Evolutionary conservation across 2,797 vertebrate species (phyloP).

Genomic region (Parauchenoglanis ngamensis): DNA sequence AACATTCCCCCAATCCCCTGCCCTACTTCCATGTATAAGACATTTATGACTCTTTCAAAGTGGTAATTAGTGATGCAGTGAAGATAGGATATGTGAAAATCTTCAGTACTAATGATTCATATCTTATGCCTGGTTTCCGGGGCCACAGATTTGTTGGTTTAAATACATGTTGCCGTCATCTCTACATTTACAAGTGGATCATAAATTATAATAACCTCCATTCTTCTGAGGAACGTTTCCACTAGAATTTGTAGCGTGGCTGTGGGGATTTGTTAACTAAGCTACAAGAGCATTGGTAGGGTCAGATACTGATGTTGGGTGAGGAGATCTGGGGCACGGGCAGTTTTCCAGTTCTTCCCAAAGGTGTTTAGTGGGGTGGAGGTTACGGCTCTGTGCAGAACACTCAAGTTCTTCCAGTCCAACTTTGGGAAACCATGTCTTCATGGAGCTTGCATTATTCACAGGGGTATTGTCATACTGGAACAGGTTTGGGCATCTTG

Average conservation of each 20-base stretch:
- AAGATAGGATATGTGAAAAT: background rate
- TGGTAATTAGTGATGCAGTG: background rate
- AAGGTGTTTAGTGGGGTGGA: background rate
- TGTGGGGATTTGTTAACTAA: no score
- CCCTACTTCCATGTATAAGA: background rate
- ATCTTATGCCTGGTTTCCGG: background rate
- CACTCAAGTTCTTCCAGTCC: no score
- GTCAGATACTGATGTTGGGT: no score
- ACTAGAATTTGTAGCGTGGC: no score
- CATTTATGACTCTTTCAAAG: background rate
- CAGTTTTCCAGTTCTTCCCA: background rate
- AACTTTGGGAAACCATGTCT: background rate
- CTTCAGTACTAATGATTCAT: background rate
- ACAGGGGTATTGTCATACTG: background rate
- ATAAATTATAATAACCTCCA: background rate
- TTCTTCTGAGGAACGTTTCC: no score
- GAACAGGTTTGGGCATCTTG: background rate
- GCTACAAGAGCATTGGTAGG: no score
- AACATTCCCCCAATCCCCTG: background rate
- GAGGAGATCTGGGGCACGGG: background rate
- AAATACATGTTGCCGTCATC: background rate
- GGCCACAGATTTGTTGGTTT: background rate
- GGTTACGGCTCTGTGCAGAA: background rate
- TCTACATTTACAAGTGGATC: background rate
- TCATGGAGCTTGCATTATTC: background rate